Evolutionary conservation across 1,140 invertebrate species (phyloP).

Genomic region (Radopholus similis): DNA sequence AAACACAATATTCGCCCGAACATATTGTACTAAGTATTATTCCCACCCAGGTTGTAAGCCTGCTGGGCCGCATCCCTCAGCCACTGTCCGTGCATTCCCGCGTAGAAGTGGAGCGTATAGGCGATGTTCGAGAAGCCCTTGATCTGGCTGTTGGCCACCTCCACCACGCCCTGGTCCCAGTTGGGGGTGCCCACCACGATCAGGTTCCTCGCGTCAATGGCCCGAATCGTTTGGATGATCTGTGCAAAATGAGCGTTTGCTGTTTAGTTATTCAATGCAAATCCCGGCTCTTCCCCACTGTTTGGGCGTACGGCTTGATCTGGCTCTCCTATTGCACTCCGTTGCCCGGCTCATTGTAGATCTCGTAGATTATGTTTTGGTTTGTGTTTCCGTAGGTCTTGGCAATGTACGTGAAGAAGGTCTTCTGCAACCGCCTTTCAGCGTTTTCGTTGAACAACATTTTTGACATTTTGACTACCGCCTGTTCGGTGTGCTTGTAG

Average conservation of each 20-base stretch:
- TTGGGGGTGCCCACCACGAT: constrained; percentile 20
- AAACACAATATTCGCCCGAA: not conserved
- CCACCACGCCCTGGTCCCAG: constrained; percentile 11
- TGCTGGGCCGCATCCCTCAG: not conserved
- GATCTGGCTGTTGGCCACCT: constrained; percentile 1
- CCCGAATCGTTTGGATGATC: constrained; percentile 3
- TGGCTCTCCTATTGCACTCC: not conserved
- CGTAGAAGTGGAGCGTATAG: constrained; percentile 6
- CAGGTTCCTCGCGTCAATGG: constrained; percentile 12
- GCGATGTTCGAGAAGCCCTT: constrained; percentile 2
- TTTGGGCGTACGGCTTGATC: constrained; percentile 14
- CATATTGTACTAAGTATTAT: not conserved
- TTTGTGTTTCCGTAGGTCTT: constrained; percentile 2
- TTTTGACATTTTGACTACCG: not conserved
- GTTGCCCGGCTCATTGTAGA: constrained; percentile 11
- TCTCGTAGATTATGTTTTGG: constrained; percentile 21
- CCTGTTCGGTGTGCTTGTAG: not conserved
- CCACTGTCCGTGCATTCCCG: not conserved
- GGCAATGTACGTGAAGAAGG: constrained; percentile 24
- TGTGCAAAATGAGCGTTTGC: not conserved
- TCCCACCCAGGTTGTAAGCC: not conserved
- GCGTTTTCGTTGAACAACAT: not conserved
- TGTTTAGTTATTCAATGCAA: not conserved
- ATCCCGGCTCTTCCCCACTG: not conserved
- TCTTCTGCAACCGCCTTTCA: not conserved